Evolutionary conservation across 2,888 invertebrate species (phyloP), one percentile per base, ranked within the genome.

Genomic region (Drosophila borborema): DNA sequence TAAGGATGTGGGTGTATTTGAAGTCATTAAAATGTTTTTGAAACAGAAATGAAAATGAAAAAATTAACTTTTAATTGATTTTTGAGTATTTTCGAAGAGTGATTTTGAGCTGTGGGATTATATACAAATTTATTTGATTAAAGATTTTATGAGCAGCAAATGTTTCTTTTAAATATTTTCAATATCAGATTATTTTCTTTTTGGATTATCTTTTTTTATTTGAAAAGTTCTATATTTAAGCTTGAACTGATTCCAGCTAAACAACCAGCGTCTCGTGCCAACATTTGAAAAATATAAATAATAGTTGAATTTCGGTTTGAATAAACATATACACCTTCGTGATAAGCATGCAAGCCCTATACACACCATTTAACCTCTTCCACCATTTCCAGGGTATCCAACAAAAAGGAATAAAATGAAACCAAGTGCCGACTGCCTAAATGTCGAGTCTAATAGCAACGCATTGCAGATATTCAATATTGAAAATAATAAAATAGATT

Each of bases 401-500:
- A 41, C 41, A 41, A 53, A 16, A 16, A 8, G 63, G 40, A 12
- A 65, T 8, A 59, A 72, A 60, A 58, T 9, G 31, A 31, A 72
- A 58, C 40, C 41, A 59, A 62, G 43, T 66, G 54, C 63, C 67
- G 60, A 53, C 67, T 60, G 72, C 55, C 74, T 61, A 86, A 82
- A 87, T 72, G 73, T 68, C 69, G 62, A 71, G 31, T 77, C 63
- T 74, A 72, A 89, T 72, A 69, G 68, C 73, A 62, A 53, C 81
- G 80, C 74, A 72, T 48, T 82, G 85, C 70, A 66, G 72, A 85
- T 65, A 55, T 31, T 28, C 43, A 20, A 61, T 41, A 61, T 61
- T 40, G 38, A 31, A 49, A 43, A 43, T 18, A 20, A 58, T 58
- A 58, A 58, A 58, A 36, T 45, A 58, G 20, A 31, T 41, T 18